phyloP scores from a whole-genome alignment of 2,797 vertebrate genomes.

The Crocodylus rhombifer region DNA sequence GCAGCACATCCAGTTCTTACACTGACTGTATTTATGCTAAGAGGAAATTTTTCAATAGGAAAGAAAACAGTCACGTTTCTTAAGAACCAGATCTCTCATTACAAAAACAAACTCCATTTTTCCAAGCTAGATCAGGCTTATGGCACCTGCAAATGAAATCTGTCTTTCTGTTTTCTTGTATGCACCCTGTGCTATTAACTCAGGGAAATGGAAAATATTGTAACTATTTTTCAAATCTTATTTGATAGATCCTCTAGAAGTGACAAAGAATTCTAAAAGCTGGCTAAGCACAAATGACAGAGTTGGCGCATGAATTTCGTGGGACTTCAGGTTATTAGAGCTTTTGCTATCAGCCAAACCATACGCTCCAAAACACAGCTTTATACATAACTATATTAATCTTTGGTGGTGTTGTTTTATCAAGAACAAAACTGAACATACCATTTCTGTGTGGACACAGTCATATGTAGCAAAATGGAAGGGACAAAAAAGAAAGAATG shows the following conservation, averaged over 20 bases:
- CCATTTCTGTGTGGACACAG: neutral
- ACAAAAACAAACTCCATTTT: neutral
- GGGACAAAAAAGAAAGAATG: neutral
- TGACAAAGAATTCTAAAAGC: conserved; percentile 39
- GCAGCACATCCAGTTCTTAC: neutral
- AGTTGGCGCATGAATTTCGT: neutral
- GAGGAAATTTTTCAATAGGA: neutral
- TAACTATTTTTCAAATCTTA: conserved; percentile 39
- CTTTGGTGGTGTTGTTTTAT: neutral
- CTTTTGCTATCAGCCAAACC: neutral
- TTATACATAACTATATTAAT: neutral
- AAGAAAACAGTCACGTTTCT: neutral
- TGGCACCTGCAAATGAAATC: conserved; percentile 13
- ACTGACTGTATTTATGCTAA: neutral
- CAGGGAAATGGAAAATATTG: conserved; percentile 17
- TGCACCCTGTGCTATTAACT: neutral
- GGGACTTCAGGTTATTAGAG: neutral
- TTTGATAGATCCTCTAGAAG: neutral
- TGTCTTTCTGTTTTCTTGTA: conserved; percentile 15
- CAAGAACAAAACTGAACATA: neutral
- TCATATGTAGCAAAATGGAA: neutral
- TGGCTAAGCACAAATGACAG: neutral
- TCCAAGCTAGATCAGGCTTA: conserved; percentile 12
- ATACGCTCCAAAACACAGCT: neutral
- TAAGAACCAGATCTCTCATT: neutral